phyloP scores from a whole-genome alignment of 1,140 invertebrate genomes.

The Mercenaria mercenaria region DNA sequence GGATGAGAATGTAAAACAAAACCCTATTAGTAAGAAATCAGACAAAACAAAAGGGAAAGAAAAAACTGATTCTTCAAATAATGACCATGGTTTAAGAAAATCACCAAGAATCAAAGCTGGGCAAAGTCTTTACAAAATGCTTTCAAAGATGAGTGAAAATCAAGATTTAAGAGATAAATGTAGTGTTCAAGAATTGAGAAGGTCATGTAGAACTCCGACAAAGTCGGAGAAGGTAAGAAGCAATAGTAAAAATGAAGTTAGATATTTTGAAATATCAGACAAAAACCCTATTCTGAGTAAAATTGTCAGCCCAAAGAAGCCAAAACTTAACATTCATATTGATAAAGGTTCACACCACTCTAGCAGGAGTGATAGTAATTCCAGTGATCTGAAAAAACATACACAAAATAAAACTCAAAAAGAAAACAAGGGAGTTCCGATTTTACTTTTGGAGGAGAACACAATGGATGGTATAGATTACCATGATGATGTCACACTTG shows the following conservation, averaged over 20 bases:
- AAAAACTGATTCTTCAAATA: not conserved
- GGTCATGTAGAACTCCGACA: not conserved
- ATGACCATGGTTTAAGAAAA: not conserved
- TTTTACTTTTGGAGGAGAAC: constrained; percentile 13
- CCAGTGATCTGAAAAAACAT: not conserved
- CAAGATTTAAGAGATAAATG: not conserved
- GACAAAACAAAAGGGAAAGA: not conserved
- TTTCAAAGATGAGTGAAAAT: not conserved
- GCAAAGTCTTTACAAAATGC: not conserved
- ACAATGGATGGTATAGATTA: constrained; percentile 39
- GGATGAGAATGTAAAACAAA: not conserved
- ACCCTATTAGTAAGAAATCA: not conserved
- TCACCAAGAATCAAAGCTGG: not conserved
- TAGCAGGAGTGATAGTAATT: not conserved
- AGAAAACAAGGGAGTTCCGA: not conserved
- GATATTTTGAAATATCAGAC: constrained; percentile 9
- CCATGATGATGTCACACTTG: constrained; percentile 17
- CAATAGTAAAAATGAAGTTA: not conserved
- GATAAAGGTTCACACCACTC: not conserved
- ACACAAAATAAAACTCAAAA: not conserved
- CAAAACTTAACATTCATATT: not conserved
- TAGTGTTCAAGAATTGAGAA: not conserved
- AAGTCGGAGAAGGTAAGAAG: not conserved
- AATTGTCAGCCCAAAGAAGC: constrained; percentile 23
- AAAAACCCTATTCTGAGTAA: constrained; percentile 19